Conservation (phyloP, 2,113 vertebrate species). For the Saccopteryx leptura region DNA sequence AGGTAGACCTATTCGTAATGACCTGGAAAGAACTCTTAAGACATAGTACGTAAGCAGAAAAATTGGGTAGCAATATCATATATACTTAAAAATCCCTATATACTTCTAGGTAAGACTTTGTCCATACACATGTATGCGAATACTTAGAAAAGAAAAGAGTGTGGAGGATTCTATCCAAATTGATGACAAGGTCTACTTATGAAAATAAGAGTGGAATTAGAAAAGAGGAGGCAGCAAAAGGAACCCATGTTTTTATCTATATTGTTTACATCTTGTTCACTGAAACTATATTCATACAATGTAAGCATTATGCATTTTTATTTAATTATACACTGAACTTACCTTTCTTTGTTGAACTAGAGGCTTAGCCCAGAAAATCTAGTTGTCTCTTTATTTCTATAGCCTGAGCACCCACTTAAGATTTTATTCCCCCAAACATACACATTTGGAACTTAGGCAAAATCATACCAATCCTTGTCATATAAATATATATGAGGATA, state of each 20-base stretch:
- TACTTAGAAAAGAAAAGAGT: background rate
- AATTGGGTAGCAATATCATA: background rate
- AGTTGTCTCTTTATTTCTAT: background rate
- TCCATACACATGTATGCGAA: background rate
- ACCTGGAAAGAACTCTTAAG: background rate
- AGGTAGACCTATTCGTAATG: background rate
- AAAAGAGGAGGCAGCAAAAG: background rate
- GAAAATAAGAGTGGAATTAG: background rate
- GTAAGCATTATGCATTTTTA: background rate
- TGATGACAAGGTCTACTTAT: background rate
- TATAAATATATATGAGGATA: background rate
- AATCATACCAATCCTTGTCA: background rate
- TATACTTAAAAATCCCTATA: background rate
- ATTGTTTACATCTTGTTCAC: background rate
- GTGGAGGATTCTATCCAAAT: background rate
- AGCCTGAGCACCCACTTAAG: background rate
- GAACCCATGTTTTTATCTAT: background rate
- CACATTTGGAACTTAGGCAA: background rate
- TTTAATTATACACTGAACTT: background rate
- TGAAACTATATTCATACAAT: background rate
- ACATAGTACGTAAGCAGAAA: background rate
- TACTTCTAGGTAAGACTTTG: background rate
- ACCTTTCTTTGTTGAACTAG: constrained; percentile 1
- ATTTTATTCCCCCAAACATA: background rate
- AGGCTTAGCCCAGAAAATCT: background rate